Evolutionary conservation across 2,888 invertebrate species (phyloP), one percentile per base, ranked within the genome.

Genomic region (Lepidocyrtoides sp.): DNA sequence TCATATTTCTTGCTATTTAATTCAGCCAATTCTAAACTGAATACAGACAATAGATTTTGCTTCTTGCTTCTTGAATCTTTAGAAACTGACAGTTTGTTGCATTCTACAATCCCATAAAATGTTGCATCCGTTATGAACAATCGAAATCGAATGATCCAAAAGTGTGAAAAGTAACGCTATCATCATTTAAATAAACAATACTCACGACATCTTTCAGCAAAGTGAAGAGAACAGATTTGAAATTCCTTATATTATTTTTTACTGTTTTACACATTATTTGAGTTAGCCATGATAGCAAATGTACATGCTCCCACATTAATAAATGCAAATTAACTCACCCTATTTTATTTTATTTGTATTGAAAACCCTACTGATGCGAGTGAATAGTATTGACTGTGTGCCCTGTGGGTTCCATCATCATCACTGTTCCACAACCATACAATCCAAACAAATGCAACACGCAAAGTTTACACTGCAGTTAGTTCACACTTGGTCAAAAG

Each of bases 401-500:
- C 36, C 82, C 51, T 89, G 60, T 60, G 82, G 83, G 75, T 29
- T 26, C 51, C 23, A 3, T 69, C 17, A 12, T 5, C 14, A 48
- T n/a, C n/a, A n/a, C 72, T 79, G 32, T 57, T 29, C 17, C 20
- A 54, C 79, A 0, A 54, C 79, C 54, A 79, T 36, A 82, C 63
- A 60, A 89, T 72, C 23, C 32, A 75, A 89, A 89, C 82, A 89
- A 82, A 69, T 44, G 77, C 77, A 84, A n/a, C 54, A 69, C 69
- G 85, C 72, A 57, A 66, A 90, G 85, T 81, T 84, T 84, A 84
- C 84, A 81, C 12, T 79, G 54, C 79, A 89, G 91, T 89, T 91
- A 87, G 91, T 92, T 93, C 91, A 92, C 93, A 92, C 93, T 93
- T 91, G 91, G 88, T 87, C 88, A 84, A 91, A 92, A 94, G 92